Percentiles rank a stretch among this genome's conserved stretches.
These are phyloP conservation scores for Ursus arctos DNA, from an alignment of 2,113 vertebrate genomes.

Conservation along the genomic window DNA sequence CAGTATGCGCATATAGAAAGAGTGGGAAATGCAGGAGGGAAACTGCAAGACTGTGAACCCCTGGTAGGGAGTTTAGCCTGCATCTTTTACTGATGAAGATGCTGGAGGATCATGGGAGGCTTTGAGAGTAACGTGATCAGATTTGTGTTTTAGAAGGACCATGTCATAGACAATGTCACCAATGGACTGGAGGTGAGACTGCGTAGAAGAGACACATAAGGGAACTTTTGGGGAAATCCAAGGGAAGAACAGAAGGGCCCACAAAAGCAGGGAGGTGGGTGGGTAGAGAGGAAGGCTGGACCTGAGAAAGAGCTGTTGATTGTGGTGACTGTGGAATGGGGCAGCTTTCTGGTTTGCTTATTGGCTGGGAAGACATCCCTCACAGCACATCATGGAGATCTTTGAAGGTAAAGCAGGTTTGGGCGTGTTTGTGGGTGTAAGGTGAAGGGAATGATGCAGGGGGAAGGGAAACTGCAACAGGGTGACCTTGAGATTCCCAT, in stretches of 20 bases:
- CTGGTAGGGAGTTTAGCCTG: not conserved
- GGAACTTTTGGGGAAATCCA: not conserved
- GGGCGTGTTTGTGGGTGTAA: not conserved
- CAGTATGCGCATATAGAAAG: not conserved
- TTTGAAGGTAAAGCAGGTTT: not conserved
- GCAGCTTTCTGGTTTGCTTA: not conserved
- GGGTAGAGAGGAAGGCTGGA: not conserved
- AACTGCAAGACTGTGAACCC: not conserved
- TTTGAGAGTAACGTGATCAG: not conserved
- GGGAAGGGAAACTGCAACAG: not conserved
- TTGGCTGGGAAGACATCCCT: not conserved
- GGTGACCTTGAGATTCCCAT: not conserved
- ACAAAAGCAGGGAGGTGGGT: not conserved
- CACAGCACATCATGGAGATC: not conserved
- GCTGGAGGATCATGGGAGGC: not conserved
- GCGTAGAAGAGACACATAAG: not conserved
- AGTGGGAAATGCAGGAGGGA: not conserved
- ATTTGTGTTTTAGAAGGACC: not conserved
- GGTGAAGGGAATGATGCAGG: rapidly evolving
- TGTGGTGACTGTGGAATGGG: not conserved
- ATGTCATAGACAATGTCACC: not conserved
- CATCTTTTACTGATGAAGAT: not conserved
- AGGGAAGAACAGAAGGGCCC: not conserved
- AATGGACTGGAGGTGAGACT: not conserved
- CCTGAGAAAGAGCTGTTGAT: not conserved